phyloP scores from a whole-genome alignment of 2,888 invertebrate species.

The Isoperla grammatica region DNA sequence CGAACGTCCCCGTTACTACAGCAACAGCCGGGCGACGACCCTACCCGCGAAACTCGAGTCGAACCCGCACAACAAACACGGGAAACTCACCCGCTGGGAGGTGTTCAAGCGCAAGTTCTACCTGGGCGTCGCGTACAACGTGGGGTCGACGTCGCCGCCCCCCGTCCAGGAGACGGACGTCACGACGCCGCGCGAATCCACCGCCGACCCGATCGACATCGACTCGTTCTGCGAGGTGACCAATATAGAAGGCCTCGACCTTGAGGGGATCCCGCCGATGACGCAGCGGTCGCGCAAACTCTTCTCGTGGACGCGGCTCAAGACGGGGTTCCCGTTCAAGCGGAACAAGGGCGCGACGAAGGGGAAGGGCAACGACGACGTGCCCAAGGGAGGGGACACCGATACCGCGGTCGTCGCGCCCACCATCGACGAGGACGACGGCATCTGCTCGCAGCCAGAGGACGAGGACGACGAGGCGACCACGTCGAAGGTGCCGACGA shows the following conservation, averaged over 20 bases:
- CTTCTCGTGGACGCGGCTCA: constrained; percentile 4
- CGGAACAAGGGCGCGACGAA: no score
- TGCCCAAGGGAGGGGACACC: not conserved
- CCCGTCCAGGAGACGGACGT: no score
- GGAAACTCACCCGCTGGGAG: not conserved
- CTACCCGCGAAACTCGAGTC: not conserved
- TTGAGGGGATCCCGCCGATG: constrained; percentile 4
- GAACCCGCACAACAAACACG: not conserved
- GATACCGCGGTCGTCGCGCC: constrained; percentile 1
- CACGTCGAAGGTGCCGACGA: not conserved
- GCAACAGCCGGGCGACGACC: not conserved
- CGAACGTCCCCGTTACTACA: not conserved
- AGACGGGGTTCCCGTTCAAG: not conserved
- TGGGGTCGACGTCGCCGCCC: no score
- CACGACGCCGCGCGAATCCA: no score
- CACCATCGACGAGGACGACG: constrained; percentile 7
- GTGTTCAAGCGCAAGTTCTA: constrained; percentile 4
- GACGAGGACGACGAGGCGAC: not conserved
- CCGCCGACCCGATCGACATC: no score
- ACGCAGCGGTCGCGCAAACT: constrained; percentile 2
- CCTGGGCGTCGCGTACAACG: not conserved
- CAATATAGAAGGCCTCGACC: not conserved
- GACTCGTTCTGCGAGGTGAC: not conserved
- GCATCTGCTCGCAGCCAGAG: not conserved
- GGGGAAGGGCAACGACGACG: not conserved